Evolutionary conservation across 2,888 invertebrate species (phyloP), one percentile per base, ranked within the genome.

Genomic region (Selenia dentaria): DNA sequence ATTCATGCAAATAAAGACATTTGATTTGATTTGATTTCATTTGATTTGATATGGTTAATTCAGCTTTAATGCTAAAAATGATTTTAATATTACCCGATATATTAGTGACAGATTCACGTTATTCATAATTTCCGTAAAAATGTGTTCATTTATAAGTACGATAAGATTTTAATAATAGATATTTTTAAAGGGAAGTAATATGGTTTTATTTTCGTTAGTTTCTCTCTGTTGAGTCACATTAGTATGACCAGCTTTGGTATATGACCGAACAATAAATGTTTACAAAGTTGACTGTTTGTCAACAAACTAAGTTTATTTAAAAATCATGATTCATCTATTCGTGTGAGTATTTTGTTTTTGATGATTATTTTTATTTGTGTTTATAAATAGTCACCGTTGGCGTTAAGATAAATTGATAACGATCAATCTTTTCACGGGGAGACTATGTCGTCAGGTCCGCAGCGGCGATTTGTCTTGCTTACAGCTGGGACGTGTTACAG

Each of bases 381-480:
- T 59, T 55, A 47, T 50, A 42, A 42, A 40, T 39, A 47, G 49
- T 46, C 51, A 57, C 12, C 42, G 59, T 51, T 50, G 55, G 42
- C 50, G 49, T 35, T 45, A 56, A 57, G 62, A 61, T 52, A 60
- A 55, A 60, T n/a, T 66, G 51, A 44, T 27, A 36, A 52, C 58
- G 41, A 68, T 70, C 66, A 65, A 67, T 70, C 70, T 70, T 62
- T 43, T 47, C 46, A 36, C 34, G 40, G 52, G 46, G 52, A 62
- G 61, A 64, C 59, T 62, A 63, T 51, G 61, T 66, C 59, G 60
- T 44, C 51, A 42, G 45, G 44, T 54, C 44, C 55, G 37, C 51
- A 46, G 42, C 46, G 54, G 51, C 64, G 59, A 70, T 68, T 67
- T 65, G 64, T 70, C 68, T 68, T 65, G 58, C 63, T 67, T 69